Evolutionary conservation across 2,113 vertebrate genomes (phyloP).

Genomic region (Taxidea taxus): DNA sequence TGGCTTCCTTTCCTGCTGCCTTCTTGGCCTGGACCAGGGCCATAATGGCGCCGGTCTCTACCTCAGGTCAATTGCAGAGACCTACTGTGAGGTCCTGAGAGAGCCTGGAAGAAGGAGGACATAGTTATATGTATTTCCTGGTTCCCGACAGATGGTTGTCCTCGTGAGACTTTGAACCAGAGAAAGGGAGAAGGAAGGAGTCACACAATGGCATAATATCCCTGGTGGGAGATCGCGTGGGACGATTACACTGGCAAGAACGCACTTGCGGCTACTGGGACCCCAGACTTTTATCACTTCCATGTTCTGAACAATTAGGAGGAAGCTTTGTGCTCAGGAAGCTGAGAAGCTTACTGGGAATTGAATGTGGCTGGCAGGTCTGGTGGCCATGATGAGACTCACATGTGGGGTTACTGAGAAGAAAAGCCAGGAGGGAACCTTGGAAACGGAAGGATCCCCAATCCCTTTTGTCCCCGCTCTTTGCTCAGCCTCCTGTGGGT

Average conservation of each 20-base stretch:
- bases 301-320: neutral
- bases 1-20: neutral
- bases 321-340: neutral
- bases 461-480: neutral
- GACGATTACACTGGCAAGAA: neutral
- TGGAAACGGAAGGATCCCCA: neutral
- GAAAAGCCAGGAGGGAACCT: neutral
- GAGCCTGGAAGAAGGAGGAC: neutral
- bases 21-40: neutral
- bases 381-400: neutral
- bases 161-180: neutral
- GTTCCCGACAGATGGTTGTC: slow-evolving; percentile 11
- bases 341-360: neutral
- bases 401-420: neutral
- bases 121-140: slow-evolving; percentile 11
- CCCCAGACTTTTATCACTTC: neutral
- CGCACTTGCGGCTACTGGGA: neutral
- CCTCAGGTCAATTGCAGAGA: neutral
- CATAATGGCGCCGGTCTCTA: neutral
- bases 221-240: neutral
- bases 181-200: neutral
- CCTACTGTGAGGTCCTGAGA: neutral
- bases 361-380: neutral
- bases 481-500: neutral
- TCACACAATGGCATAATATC: neutral